Evolutionary conservation across 1,140 invertebrate genomes (phyloP), one percentile per base, ranked within the genome.

Genomic region (Bombus difficillimus): DNA sequence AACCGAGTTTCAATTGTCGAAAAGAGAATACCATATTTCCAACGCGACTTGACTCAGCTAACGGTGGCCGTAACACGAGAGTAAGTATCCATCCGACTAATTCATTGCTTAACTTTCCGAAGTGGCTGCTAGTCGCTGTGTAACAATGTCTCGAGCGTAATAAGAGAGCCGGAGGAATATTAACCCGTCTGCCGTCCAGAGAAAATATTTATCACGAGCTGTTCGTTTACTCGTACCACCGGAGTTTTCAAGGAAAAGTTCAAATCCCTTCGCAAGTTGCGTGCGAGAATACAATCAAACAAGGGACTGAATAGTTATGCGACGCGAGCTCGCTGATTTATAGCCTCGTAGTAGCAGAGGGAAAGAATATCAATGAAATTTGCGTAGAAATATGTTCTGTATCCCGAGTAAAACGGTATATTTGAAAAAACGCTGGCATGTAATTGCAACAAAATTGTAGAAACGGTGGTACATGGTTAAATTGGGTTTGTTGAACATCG

Each of bases 161-260:
- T 77, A 77, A 68, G 37, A n/a, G 13, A 34, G 9, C 74, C 39
- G 47, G 43, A 78, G 82, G 82, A 83, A 83, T 83, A 83, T 83
- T 83, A 83, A 77, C 47, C 22, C 64, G 43, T 39, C 64, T 39
- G 8, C 15, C 47, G 62, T 57, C 25, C 28, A 13, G 22, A 28
- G 82, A 71, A 83, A 83, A 83, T 83, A 83, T 83, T 83, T 83
- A 83, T 82, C 69, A 53, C 71, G n/a, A 66, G n/a, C 22, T 28
- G 37, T 13, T 37, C 78, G 73, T 43, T 83, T 76, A 66, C 34
- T 59, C 82, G 64, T n/a, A 18, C 10, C 34, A 28, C 0, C 18
- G 9, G 25, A 80, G 43, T 83, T 68, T 25, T 4, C 34, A 34
- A 8, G 37, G 18, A 25, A 78, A 83, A 59, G 34, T 78, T 78